Base-by-base conservation (phyloP, 2,888 invertebrate species). In the Eupithecia tripunctaria region DNA sequence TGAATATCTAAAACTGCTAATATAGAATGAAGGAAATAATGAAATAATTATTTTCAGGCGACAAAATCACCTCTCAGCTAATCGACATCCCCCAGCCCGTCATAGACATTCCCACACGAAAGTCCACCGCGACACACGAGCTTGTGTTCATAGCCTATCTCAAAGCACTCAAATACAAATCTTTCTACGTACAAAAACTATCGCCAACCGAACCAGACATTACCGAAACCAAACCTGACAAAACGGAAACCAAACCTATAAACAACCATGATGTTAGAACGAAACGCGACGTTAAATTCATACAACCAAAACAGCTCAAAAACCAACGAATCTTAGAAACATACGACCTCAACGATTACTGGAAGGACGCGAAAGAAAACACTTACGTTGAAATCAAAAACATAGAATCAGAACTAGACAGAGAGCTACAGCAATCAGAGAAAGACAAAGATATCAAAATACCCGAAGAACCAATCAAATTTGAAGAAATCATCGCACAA, bases 71-170 rank as follows among this genome's bases (percentile, higher is more conserved):
- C 0, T 87, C 95, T 64, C 96, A 98, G 87, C 77, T 96, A 1
- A 91, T 97, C 0, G 95, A 96, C 0, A 92, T 98, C 74, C 95
- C 97, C 0, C 82, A 89, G 0, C 78, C 91, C 0, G 92, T 98
- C 0, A 76, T 84, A 41, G 85, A 89, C 0, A 95, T 97, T 47
- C 92, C 93, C 0, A 97, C 96, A 47, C 91, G 98, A 47, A 70
- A 82, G 0, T 96, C 97, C 1, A 84, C 79, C 3, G 97, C 98
- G 0, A 95, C 92, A 0, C 93, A 95, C 80, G 98, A 98, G 81
- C 86, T 98, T 0, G 91, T 97, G 0, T 98, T 98, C 85, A 82
- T 95, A n/a, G 96, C 96, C 0, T 82, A 88, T 5, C 86, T 95
- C 4, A 83, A 97, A 2, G 96, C 97, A 0, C 91, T 97, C 0